Evolutionary conservation across 2,888 invertebrate species (phyloP), one percentile per base, ranked within the genome.

Genomic region (Gisinianus flammeolus): DNA sequence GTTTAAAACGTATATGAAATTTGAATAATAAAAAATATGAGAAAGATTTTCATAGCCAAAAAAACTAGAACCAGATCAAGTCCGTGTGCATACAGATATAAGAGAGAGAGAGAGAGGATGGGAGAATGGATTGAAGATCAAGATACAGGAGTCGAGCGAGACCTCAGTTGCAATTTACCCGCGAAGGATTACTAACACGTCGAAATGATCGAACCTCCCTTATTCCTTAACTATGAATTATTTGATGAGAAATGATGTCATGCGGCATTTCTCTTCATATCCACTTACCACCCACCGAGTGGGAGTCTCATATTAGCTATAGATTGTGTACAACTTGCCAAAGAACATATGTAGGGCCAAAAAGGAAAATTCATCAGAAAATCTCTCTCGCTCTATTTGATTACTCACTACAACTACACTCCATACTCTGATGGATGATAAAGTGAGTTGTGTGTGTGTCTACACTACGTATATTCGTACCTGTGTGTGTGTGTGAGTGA

Each of bases 151-250:
- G 52, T 33, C 22, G 44, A 30, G 44, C 54, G 71, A 71, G 54
- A 19, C 28, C 54, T 54, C n/a, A 30, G 71, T 71, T 56, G 6
- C 44, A 44, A 44, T 44, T 44, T 44, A 44, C 19, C 44, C 44
- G 19, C 44, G 19, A 19, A 44, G 6, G 3, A 44, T 22, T 75
- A 66, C 66, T 54, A 68, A 68, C 75, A 67, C 68, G 54, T 68
- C 54, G 31, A 68, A 67, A 76, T 66, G 68, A 44, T 58, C 54
- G 30, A 31, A 33, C 68, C 68, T 56, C 68, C 56, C 31, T 68
- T 56, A 58, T 68, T 68, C 68, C 76, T 73, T 73, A 73, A 73
- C 62, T 58, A 73, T 73, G 73, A 73, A 73, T 73, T 73, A 73
- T 73, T 62, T 73, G 73, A 73, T 62, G 73, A 62, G 62, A 58